phyloP scores from a whole-genome alignment of 2,113 vertebrate species.

The Pangasianodon hypophthalmus region DNA sequence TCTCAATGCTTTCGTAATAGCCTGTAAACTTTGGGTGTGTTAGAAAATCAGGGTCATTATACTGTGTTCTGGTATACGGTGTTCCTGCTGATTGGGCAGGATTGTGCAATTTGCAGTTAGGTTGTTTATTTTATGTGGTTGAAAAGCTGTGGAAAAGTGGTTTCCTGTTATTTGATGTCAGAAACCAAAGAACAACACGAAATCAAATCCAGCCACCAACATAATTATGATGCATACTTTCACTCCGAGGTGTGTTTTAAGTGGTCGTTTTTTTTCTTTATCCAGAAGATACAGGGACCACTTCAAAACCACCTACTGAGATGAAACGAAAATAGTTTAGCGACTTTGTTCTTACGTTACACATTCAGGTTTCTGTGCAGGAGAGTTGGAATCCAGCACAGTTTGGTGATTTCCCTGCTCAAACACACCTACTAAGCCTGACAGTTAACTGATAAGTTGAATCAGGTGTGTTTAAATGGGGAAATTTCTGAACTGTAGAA shows the following conservation, averaged over 20 bases:
- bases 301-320: neutral
- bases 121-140: constrained; percentile 5
- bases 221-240: constrained; percentile 16
- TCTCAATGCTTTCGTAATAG: constrained; percentile 9
- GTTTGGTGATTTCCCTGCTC: neutral
- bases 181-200: neutral
- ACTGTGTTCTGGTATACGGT: neutral
- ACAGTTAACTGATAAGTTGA: neutral
- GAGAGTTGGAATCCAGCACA: neutral
- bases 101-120: neutral
- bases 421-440: neutral
- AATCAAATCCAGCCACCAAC: neutral
- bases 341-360: neutral
- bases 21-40: constrained; percentile 45
- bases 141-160: constrained; percentile 7
- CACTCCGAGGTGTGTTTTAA: neutral
- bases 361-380: neutral
- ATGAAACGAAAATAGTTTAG: neutral
- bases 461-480: neutral
- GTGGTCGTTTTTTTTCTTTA: neutral
- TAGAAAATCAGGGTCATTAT: constrained; percentile 16
- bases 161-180: constrained; percentile 36
- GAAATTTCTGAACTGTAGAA: neutral
- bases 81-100: neutral
- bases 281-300: neutral